Evolutionary conservation across 2,113 vertebrate species (phyloP).

Genomic region (Amblyopsis rosae): DNA sequence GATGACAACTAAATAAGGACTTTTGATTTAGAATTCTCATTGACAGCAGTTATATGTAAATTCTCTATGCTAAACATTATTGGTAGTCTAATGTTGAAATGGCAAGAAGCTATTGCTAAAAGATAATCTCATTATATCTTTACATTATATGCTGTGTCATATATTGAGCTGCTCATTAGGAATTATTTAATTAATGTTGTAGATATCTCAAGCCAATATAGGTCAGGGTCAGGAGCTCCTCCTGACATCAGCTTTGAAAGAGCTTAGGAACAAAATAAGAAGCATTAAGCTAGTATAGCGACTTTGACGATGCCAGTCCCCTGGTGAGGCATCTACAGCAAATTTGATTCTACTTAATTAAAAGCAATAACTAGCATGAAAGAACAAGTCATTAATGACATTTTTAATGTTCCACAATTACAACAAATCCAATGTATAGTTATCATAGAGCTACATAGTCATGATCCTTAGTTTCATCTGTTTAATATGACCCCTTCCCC

Average conservation of each 20-base stretch:
- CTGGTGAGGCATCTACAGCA: not conserved
- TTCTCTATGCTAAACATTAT: no score
- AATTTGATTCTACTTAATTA: not conserved
- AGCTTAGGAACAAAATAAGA: constrained; percentile 66
- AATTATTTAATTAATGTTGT: no score
- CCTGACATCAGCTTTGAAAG: constrained; percentile 48
- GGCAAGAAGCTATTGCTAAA: no score
- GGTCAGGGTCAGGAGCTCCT: constrained; percentile 55
- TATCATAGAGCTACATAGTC: not conserved
- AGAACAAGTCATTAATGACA: not conserved
- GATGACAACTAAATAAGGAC: not conserved
- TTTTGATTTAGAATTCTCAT: no score
- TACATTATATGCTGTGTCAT: no score
- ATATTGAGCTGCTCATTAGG: no score
- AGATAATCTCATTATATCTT: no score
- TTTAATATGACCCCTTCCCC: constrained; percentile 6
- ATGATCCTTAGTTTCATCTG: not conserved
- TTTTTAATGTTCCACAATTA: no score
- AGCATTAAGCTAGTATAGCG: constrained; percentile 26
- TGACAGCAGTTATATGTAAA: no score
- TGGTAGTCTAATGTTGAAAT: no score
- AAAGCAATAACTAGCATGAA: not conserved
- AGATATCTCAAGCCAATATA: constrained; percentile 33
- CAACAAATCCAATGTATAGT: no score
- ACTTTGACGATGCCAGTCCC: constrained; percentile 19